These are phyloP conservation scores for Eciton burchellii DNA, from an alignment of 1,140 invertebrate genomes.

Conservation along the genomic window DNA sequence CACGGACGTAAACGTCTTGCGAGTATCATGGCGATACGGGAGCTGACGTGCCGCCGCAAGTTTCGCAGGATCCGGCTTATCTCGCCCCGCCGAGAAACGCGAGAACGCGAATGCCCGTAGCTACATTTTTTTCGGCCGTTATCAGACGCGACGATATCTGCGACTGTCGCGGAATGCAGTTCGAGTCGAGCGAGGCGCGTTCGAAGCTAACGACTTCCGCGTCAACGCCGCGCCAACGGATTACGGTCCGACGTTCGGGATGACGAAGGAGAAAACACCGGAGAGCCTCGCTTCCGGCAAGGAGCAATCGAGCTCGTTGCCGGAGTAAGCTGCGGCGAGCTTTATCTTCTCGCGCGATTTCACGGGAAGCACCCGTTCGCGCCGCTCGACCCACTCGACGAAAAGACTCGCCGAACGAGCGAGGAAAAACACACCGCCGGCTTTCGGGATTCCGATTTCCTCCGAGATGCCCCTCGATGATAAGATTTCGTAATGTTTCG, in stretches of 20 bases:
- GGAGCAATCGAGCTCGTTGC: slow-evolving; percentile 64
- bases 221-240: not conserved
- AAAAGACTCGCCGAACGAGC: slow-evolving; percentile 60
- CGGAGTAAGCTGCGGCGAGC: slow-evolving; percentile 62
- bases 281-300: too few relatives aligned
- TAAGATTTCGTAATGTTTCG: slow-evolving; percentile 13
- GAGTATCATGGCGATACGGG: slow-evolving; percentile 15
- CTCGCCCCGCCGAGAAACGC: too few relatives aligned
- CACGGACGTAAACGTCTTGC: slow-evolving; percentile 39
- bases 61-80: too few relatives aligned
- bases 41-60: too few relatives aligned
- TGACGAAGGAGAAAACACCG: too few relatives aligned
- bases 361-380: slow-evolving; percentile 65
- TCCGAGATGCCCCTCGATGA: not conserved
- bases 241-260: slow-evolving; percentile 4
- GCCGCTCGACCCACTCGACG: slow-evolving; percentile 57
- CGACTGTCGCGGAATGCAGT: not conserved
- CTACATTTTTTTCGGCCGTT: too few relatives aligned
- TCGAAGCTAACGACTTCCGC: slow-evolving; percentile 1
- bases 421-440: not conserved
- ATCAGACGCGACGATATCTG: too few relatives aligned
- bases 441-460: slow-evolving; percentile 9
- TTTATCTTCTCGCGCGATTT: slow-evolving; percentile 80
- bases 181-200: not conserved
- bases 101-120: too few relatives aligned